phyloP scores from a whole-genome alignment of 1,140 invertebrate species.

The Leptonema lineaticorne region DNA sequence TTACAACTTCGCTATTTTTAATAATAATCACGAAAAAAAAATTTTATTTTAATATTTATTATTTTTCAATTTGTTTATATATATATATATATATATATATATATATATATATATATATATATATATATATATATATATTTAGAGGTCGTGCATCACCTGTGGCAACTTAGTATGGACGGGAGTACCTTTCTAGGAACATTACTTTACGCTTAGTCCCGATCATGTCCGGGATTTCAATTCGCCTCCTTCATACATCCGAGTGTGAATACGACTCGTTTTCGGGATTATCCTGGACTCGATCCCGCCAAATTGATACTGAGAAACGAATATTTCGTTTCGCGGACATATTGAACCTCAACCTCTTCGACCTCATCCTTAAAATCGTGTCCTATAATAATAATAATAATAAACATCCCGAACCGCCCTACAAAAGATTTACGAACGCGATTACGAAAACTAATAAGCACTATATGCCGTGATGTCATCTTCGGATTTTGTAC shows the following conservation, averaged over 20 bases:
- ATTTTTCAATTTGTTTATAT: no score
- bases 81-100: not conserved
- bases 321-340: not conserved
- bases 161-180: not conserved
- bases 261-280: not conserved
- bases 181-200: slow-evolving; percentile 23
- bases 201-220: slow-evolving; percentile 21
- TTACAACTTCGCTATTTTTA: no score
- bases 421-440: slow-evolving; percentile 11
- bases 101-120: no score
- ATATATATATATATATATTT: no score
- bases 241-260: not conserved
- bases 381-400: no score
- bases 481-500: no score
- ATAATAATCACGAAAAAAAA: no score
- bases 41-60: no score
- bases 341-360: slow-evolving; percentile 7
- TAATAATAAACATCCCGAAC: no score
- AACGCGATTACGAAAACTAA: not conserved
- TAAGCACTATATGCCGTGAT: not conserved
- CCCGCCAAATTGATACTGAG: not conserved
- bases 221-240: slow-evolving; percentile 11
- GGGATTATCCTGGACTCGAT: not conserved
- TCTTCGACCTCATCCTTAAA: not conserved
- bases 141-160: not conserved